These are phyloP conservation scores for Hirundo rustica DNA, from an alignment of 2,797 vertebrate genomes.

Conservation along the genomic window DNA sequence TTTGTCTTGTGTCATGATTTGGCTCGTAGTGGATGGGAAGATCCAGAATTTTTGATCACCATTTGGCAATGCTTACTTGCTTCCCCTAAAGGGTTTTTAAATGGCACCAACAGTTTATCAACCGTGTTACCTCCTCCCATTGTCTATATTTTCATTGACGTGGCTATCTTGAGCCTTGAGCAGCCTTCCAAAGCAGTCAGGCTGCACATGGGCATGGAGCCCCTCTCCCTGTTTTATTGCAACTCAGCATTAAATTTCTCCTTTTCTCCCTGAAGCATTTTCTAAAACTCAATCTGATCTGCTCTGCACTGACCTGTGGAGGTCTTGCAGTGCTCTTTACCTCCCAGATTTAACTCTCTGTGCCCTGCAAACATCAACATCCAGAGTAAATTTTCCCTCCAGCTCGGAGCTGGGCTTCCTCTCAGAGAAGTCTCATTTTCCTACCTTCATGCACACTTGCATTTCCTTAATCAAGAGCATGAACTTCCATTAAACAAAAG, in stretches of 20 bases:
- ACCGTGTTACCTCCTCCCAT: background rate
- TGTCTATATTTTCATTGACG: background rate
- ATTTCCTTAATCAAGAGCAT: constrained; percentile 19
- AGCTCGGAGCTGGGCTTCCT: constrained; percentile 24
- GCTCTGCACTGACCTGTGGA: background rate
- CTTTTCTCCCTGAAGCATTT: background rate
- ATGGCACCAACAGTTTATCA: background rate
- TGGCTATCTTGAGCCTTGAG: background rate
- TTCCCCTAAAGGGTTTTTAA: constrained; percentile 44
- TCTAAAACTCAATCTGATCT: background rate
- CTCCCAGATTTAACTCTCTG: background rate
- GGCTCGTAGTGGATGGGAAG: background rate
- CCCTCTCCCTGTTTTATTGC: background rate
- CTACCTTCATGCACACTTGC: background rate
- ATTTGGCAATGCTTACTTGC: constrained; percentile 6
- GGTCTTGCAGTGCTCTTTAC: background rate
- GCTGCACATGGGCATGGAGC: background rate
- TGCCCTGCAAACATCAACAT: background rate
- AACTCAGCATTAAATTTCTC: background rate
- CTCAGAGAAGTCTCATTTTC: constrained; percentile 28
- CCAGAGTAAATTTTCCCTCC: background rate
- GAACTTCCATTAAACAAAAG: constrained; percentile 1
- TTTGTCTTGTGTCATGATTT: constrained; percentile 35
- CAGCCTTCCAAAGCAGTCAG: background rate
- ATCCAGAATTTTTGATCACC: constrained; percentile 25